phyloP scores from a whole-genome alignment of 2,797 vertebrate species.

The Scomberomorus guttatus region DNA sequence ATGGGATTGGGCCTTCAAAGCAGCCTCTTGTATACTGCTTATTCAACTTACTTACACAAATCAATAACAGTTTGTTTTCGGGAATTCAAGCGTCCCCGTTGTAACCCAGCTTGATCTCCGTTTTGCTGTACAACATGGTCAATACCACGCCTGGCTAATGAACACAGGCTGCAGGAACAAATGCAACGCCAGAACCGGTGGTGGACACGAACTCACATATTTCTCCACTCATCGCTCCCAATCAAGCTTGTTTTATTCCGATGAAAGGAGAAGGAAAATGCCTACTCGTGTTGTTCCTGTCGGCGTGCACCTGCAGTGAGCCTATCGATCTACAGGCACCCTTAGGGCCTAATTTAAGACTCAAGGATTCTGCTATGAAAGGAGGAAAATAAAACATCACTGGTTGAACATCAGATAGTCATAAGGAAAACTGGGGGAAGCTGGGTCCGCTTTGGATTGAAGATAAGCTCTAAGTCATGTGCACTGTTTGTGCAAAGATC shows the following conservation, averaged over 20 bases:
- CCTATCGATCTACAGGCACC: slow-evolving; percentile 68
- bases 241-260: slow-evolving; percentile 72
- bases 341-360: slow-evolving; percentile 74
- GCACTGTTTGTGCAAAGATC: slow-evolving; percentile 56
- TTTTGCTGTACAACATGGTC: slow-evolving; percentile 72
- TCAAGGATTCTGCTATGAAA: slow-evolving; percentile 68
- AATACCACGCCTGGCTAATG: slow-evolving; percentile 68
- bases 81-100: slow-evolving; percentile 61
- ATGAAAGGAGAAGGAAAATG: slow-evolving; percentile 69
- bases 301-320: slow-evolving; percentile 68
- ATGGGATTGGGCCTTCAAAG: slow-evolving; percentile 47
- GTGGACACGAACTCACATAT: slow-evolving; percentile 52
- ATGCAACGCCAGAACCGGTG: slow-evolving; percentile 33
- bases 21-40: slow-evolving; percentile 55
- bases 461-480: slow-evolving; percentile 56
- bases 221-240: slow-evolving; percentile 62
- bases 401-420: slow-evolving; percentile 61
- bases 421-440: slow-evolving; percentile 31
- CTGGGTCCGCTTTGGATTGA: slow-evolving; percentile 50
- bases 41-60: slow-evolving; percentile 70
- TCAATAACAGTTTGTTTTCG: slow-evolving; percentile 80
- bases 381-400: slow-evolving; percentile 70
- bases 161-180: slow-evolving; percentile 60
- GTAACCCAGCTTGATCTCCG: slow-evolving; percentile 70
- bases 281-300: slow-evolving; percentile 55